phyloP scores from a whole-genome alignment of 2,113 vertebrate genomes.

The Tragulus kanchil region DNA sequence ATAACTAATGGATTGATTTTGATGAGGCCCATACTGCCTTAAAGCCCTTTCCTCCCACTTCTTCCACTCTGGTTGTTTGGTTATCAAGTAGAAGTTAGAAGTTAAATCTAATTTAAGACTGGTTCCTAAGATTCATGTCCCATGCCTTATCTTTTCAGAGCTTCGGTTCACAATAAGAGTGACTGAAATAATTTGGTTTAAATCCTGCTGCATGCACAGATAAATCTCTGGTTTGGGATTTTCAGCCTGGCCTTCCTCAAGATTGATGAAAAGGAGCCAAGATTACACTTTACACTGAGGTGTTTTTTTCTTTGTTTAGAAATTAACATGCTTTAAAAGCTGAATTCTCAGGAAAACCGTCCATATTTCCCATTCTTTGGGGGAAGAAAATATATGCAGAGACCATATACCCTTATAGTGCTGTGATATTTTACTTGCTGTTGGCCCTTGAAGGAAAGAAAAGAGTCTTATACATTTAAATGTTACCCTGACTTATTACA shows the following conservation, averaged over 20 bases:
- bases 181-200: conserved; percentile 58
- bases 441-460: conserved; percentile 28
- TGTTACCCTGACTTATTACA: not conserved
- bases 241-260: conserved; percentile 4
- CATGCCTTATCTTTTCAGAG: conserved; percentile 39
- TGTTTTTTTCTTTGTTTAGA: not conserved
- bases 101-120: conserved; percentile 53
- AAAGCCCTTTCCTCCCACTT: not conserved
- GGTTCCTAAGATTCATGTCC: conserved; percentile 38
- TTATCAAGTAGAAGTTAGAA: conserved; percentile 42
- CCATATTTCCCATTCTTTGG: conserved; percentile 55
- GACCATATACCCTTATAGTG: not conserved
- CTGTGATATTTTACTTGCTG: conserved; percentile 32
- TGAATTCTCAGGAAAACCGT: conserved; percentile 57
- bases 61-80: not conserved
- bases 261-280: conserved; percentile 49
- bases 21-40: not conserved
- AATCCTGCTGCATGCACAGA: conserved; percentile 1
- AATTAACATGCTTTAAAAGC: conserved; percentile 52
- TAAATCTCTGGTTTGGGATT: conserved; percentile 13
- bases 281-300: not conserved
- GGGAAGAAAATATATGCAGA: conserved; percentile 13
- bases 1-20: not conserved
- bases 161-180: conserved; percentile 39
- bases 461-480: not conserved